phyloP scores from a whole-genome alignment of 2,797 vertebrate genomes.

The Champsocephalus esox region DNA sequence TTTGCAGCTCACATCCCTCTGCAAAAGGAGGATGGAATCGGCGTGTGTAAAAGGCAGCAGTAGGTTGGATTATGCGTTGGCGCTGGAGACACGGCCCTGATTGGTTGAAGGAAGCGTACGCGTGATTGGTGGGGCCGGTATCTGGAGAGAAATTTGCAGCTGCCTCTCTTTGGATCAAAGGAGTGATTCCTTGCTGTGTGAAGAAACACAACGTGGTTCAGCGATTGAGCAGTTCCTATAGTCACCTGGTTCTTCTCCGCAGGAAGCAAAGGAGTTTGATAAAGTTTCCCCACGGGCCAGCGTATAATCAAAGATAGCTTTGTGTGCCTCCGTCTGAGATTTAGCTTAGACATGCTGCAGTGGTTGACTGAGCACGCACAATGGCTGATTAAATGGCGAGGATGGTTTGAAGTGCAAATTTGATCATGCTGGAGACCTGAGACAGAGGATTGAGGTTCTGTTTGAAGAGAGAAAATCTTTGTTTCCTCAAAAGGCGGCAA shows the following conservation, averaged over 20 bases:
- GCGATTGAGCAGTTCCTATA: slow-evolving; percentile 73
- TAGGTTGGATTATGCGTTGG: slow-evolving; percentile 54
- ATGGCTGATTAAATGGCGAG: slow-evolving; percentile 87
- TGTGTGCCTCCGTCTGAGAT: slow-evolving; percentile 84
- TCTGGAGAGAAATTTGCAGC: slow-evolving; percentile 69
- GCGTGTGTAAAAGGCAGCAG: slow-evolving; percentile 40
- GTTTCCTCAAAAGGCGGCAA: slow-evolving; percentile 53
- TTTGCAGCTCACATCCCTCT: slow-evolving; percentile 37
- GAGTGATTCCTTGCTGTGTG: slow-evolving; percentile 59
- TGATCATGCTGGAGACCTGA: slow-evolving; percentile 87
- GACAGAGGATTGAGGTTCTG: slow-evolving; percentile 73
- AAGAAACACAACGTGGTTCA: slow-evolving; percentile 63
- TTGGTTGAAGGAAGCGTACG: slow-evolving; percentile 64
- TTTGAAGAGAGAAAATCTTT: slow-evolving; percentile 71
- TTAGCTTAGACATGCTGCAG: slow-evolving; percentile 81
- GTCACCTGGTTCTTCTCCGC: slow-evolving; percentile 84
- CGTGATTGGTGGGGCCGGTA: slow-evolving; percentile 64
- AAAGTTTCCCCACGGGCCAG: slow-evolving; percentile 83
- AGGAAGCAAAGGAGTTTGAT: slow-evolving; percentile 78
- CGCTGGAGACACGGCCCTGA: slow-evolving; percentile 59
- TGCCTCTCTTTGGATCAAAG: slow-evolving; percentile 79
- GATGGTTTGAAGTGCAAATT: slow-evolving; percentile 91
- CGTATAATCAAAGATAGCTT: slow-evolving; percentile 88
- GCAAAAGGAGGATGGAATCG: slow-evolving; percentile 26
- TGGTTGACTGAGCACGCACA: slow-evolving; percentile 85